Base-by-base conservation (phyloP, 2,113 vertebrate species). In the Tinamus guttatus region DNA sequence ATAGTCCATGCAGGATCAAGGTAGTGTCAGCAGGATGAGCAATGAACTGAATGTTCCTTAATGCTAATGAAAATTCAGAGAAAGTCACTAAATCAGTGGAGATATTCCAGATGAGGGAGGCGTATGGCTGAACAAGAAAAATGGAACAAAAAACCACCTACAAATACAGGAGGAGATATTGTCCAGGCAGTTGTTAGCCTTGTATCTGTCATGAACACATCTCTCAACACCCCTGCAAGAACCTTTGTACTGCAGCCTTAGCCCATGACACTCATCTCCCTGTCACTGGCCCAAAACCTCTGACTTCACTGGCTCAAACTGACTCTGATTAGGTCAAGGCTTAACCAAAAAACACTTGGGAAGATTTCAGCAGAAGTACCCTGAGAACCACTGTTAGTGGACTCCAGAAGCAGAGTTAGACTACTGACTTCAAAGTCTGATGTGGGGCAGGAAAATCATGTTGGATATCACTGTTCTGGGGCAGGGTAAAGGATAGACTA, bases 51-150 rank as follows among this genome's bases (percentile, higher is more conserved):
- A 71, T 21, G 32, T 74, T 87, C 87, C 62, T 80, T 11, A 56
- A 30, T 12, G 13, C 19, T 47, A 34, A 68, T 15, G 9, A 93
- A 88, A 90, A 94, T n/a, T 47, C 52, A 0, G 1, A 88, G 45
- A 87, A 88, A 77, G 49, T 36, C 28, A 81, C 1, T 12, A 74
- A 90, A 75, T 13, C 51, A 64, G 1, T 28, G 62, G 73, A 88
- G 38, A 70, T 81, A 27, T 43, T 95, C 90, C 80, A 91, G 82
- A 78, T 60, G 76, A 88, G 28, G 47, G 73, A 85, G 22, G 80
- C n/a, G 19, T 11, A 64, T 2, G 19, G 60, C 60, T 91, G 68
- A 83, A 75, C 3, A 78, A 28, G 70, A 80, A 34, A 16, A 52
- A 38, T 1, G 34, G 78, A 77, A 77, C 22, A 75, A 69, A 81